Base-by-base conservation (phyloP, 2,888 invertebrate species). In the Trilocha varians region DNA sequence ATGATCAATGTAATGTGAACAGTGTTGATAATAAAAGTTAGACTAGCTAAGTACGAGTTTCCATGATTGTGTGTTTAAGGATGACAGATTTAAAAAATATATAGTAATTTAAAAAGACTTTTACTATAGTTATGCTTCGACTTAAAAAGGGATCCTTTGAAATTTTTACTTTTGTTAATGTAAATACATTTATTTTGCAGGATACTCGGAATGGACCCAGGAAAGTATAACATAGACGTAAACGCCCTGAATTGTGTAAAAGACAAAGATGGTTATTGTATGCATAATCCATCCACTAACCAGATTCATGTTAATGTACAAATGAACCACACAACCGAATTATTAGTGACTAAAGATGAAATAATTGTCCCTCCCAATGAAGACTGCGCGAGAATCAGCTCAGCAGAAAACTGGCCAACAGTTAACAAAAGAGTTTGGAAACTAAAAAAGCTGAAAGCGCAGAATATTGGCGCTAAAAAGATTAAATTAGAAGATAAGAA, bases 171-270 rank as follows among this genome's bases (percentile, higher is more conserved):
- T 38, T 11, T 9, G 11, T 13, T 9, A 36, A 8, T n/a, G n/a
- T n/a, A n/a, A n/a, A n/a, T n/a, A n/a, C n/a, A n/a, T n/a, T n/a
- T n/a, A n/a, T n/a, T 38, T 63, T 72, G 39, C 62, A 85, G 84
- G 43, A 62, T 83, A 55, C 69, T 85, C 46, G 83, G 74, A 8
- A 65, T 84, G 58, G 70, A 58, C 39, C 72, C 84, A 16, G 84
- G 84, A 13, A 72, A 77, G 48, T 83, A 85, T 53, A 70, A 72
- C 44, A 51, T 85, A 1, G 73, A 82, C 44, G 65, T 79, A 40
- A 75, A 78, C 16, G 80, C 78, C 1, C 59, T 85, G 16, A 69
- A 62, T 43, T 85, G 84, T 48, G 67, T 74, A 2, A 82, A 78
- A 56, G 75, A 80, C 47, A 67, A 68, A 47, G 71, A 78, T 42